Evolutionary conservation across 1,140 invertebrate species (phyloP).

Genomic region (Vanessa tameamea): DNA sequence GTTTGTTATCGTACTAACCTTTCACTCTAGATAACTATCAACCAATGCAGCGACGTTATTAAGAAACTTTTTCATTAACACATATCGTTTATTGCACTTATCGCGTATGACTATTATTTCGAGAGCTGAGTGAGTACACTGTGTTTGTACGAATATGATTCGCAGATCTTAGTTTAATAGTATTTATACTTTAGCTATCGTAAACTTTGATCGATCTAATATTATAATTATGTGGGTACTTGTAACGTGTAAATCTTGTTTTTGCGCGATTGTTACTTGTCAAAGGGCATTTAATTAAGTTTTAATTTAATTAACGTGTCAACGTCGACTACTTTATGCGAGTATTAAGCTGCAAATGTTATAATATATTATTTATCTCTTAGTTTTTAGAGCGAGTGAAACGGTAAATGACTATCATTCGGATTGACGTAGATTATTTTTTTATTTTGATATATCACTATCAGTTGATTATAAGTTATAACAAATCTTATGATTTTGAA

Average conservation of each 20-base stretch:
- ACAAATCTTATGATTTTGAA: slow-evolving; percentile 3
- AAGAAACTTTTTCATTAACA: not conserved
- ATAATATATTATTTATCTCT: slow-evolving; percentile 36
- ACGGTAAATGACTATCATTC: slow-evolving; percentile 26
- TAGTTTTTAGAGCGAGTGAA: slow-evolving; percentile 23
- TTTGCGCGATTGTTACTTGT: slow-evolving; percentile 30
- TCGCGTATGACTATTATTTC: not conserved
- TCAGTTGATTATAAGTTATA: slow-evolving; percentile 28
- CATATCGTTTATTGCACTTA: not conserved
- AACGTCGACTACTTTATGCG: not conserved
- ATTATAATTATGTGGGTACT: slow-evolving; percentile 33
- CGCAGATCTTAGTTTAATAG: not conserved
- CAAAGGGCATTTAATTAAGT: slow-evolving; percentile 12
- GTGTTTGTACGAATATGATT: not conserved
- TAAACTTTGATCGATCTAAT: slow-evolving; percentile 10
- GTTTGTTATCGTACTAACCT: slow-evolving; percentile 54
- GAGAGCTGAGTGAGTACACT: not conserved
- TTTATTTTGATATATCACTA: slow-evolving; percentile 19
- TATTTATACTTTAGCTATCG: not conserved
- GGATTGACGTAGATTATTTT: slow-evolving; percentile 24
- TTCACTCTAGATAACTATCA: slow-evolving; percentile 49
- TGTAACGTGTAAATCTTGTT: slow-evolving; percentile 18
- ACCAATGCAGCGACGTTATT: not conserved
- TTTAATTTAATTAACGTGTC: not conserved
- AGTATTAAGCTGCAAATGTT: slow-evolving; percentile 1